Base-by-base conservation (phyloP, 2,113 vertebrate species). In the Daphoenositta chrysoptera region DNA sequence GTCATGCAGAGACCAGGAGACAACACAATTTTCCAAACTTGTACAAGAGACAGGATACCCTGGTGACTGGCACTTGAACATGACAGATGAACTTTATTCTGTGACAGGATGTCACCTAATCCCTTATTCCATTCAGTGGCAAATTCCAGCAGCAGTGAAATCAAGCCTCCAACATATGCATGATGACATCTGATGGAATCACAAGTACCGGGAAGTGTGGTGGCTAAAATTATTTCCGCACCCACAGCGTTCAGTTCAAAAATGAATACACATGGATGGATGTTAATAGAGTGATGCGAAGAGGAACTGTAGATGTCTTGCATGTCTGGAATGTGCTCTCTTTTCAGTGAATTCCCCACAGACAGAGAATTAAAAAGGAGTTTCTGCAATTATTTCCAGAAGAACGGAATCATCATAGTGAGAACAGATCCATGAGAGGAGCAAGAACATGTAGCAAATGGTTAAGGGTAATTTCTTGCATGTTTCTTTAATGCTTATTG, bases 381-480 rank as follows among this genome's bases (percentile, higher is more conserved):
- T 71, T 94, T 82, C 71, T 87, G 64, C 26, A 87, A 78, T 92
- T 93, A 92, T 71, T 96, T 89, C 76, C 71, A 78, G 64, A 85
- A 73, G 63, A 93, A 70, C 0, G 0, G 66, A 91, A 73, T 78
- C 23, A n/a, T 28, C 35, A 54, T 50, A 1, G 2, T 80, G 61
- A 94, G 60, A 81, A 65, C 16, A 76, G 69, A 57, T 21, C 35
- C 51, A 58, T 4, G 60, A 90, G 84, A 83, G 19, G 28, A 63
- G 58, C 14, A 77, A 30, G 45, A 91, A 84, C 58, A 86, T 13
- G 20, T 24, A 90, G 88, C 56, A 81, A 88, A 88, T 40, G 40
- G 69, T 89, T 92, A 84, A 87, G 76, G 20, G 58, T 57, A 75
- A 78, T 92, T 86, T 96, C 72, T 93, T 90, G 51, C 48, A 56